Base-by-base conservation (phyloP, 2,797 vertebrate genomes). In the Anomalospiza imberbis region DNA sequence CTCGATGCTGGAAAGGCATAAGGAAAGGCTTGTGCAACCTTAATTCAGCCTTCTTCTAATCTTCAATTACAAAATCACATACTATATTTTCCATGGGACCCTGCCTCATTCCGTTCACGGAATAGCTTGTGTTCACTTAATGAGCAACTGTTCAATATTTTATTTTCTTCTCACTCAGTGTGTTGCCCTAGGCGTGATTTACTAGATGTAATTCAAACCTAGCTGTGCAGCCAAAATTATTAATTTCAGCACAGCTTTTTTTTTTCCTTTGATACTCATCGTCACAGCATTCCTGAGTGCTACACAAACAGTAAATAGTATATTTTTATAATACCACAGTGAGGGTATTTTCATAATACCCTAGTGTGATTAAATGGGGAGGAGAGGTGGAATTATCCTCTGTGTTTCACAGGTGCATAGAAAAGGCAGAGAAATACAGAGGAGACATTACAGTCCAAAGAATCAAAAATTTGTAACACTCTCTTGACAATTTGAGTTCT, bases 111-210 rank as follows among this genome's bases (percentile, higher is more conserved):
- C 95, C 77, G 81, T 74, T 92, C 92, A 89, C 8, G 0, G 68
- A 92, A 81, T 95, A 94, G 88, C 91, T 67, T 72, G 71, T 77
- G 86, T 87, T 96, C 74, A 34, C 63, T 90, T 96, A 95, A 95
- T 94, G 93, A 96, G 92, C 71, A 95, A 80, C 90, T 96, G 94
- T 94, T 96, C 96, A 96, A 95, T 96, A 95, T 94, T 97, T 96
- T 96, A 95, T 95, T 96, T 97, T 96, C 96, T 94, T 95, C 93
- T 95, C 88, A 87, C 94, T 94, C 88, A 80, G 88, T 87, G 75
- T 96, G 96, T 95, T 94, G 94, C 94, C 91, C 86, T 82, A 96
- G 94, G 95, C 95, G 85, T 93, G 94, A 95, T 95, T 95, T 96
- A 96, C 93, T 95, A 90, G 74, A 84, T 94, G 94, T 91, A 96